These are phyloP conservation scores for Drosophila parvula DNA, from an alignment of 1,140 invertebrate genomes.

Conservation along the genomic window DNA sequence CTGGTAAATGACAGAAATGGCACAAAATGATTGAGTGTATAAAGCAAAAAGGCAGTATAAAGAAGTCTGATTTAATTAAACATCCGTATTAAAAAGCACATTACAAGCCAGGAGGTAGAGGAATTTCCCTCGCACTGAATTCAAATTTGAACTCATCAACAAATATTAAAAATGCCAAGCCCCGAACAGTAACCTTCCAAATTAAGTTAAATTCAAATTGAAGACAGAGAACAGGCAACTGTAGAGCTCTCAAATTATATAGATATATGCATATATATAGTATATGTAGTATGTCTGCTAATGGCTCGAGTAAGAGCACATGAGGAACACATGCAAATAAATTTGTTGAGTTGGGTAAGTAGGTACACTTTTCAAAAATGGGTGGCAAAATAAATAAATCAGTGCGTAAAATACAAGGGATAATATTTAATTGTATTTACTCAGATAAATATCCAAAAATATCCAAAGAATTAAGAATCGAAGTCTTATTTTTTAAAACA, in stretches of 20 bases:
- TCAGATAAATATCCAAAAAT: no score
- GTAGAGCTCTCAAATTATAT: conserved; percentile 7
- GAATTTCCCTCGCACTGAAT: not conserved
- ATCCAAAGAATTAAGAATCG: no score
- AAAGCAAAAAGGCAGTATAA: conserved; percentile 9
- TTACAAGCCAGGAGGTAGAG: not conserved
- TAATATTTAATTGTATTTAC: no score
- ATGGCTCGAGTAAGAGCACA: conserved; percentile 16
- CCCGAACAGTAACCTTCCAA: conserved; percentile 1
- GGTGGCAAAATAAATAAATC: not conserved
- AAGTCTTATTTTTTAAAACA: not conserved
- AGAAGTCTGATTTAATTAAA: conserved; percentile 29
- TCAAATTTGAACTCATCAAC: not conserved
- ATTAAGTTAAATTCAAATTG: conserved; percentile 6
- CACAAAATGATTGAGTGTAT: conserved; percentile 15
- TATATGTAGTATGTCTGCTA: not conserved
- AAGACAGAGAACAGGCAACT: conserved; percentile 5
- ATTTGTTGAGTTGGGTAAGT: not conserved
- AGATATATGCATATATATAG: not conserved
- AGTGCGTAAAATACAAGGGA: no score
- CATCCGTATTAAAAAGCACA: not conserved
- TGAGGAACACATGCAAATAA: conserved; percentile 25
- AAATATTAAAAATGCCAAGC: conserved; percentile 16
- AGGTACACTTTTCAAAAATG: not conserved
- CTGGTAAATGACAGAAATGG: conserved; percentile 14